Conservation (phyloP, 2,113 vertebrate species). For the Phylloscopus trochilus region DNA sequence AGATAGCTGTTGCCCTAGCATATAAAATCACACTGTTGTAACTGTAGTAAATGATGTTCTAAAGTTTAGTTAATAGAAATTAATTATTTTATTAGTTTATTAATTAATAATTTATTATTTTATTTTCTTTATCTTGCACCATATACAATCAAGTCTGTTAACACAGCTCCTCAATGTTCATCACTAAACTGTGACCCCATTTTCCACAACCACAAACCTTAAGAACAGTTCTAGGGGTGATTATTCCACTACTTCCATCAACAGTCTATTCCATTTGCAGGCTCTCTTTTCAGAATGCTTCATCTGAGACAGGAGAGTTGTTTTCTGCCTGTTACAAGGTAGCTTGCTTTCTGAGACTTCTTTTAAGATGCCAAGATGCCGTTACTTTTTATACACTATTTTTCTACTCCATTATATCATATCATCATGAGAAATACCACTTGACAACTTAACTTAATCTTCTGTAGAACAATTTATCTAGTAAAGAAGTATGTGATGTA, state of each 20-base stretch:
- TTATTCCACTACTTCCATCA: background rate
- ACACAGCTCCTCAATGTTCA: background rate
- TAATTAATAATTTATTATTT: background rate
- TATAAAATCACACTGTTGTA: background rate
- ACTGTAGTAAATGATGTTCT: background rate
- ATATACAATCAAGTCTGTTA: background rate
- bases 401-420: background rate
- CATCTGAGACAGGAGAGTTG: background rate
- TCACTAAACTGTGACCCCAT: background rate
- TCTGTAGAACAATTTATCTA: background rate
- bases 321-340: background rate
- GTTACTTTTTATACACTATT: background rate
- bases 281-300: background rate
- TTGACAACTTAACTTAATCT: background rate
- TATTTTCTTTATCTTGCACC: background rate
- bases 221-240: background rate
- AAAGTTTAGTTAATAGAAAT: background rate
- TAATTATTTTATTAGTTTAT: background rate
- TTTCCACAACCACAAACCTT: background rate
- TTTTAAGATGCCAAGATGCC: accelerated
- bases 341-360: background rate
- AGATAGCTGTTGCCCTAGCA: background rate
- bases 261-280: background rate
- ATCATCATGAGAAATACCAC: background rate
- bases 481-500: background rate